These are phyloP conservation scores for Cosmia trapezina DNA, from an alignment of 2,888 invertebrate genomes.

Conservation along the genomic window DNA sequence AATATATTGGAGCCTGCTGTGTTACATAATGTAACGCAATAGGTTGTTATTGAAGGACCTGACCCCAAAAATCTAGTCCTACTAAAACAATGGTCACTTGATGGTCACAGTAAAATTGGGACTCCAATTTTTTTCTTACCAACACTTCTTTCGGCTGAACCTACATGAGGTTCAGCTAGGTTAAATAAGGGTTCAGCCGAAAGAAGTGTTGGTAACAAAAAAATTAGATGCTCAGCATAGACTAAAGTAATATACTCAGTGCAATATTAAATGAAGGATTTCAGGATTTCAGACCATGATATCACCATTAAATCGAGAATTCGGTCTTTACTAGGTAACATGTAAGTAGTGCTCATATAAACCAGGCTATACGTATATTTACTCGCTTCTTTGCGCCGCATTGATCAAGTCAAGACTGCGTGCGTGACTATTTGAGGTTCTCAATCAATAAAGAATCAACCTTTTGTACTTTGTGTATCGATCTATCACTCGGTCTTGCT, in stretches of 20 bases:
- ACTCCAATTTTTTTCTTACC: neutral
- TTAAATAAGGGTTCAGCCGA: neutral
- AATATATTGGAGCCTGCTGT: constrained; percentile 30
- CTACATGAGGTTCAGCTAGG: too few species aligned
- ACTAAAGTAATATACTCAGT: too few species aligned
- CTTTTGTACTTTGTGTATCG: neutral
- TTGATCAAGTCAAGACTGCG: neutral
- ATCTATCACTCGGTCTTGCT: neutral
- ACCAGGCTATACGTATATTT: constrained; percentile 19
- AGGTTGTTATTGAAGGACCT: constrained; percentile 42
- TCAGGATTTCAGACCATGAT: too few species aligned
- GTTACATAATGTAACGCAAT: constrained; percentile 58
- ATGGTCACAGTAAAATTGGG: neutral
- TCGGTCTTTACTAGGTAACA: neutral
- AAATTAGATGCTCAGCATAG: neutral
- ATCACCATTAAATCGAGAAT: neutral
- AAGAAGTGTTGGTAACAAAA: neutral
- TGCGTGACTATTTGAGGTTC: constrained; percentile 8
- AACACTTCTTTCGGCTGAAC: too few species aligned
- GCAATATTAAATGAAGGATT: neutral
- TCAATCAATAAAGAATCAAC: neutral
- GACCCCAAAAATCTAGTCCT: constrained; percentile 40
- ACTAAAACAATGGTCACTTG: constrained; percentile 5
- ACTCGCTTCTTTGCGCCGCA: constrained; percentile 7
- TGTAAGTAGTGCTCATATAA: neutral